phyloP scores from a whole-genome alignment of 2,113 vertebrate species.

The Lasiurus cinereus region DNA sequence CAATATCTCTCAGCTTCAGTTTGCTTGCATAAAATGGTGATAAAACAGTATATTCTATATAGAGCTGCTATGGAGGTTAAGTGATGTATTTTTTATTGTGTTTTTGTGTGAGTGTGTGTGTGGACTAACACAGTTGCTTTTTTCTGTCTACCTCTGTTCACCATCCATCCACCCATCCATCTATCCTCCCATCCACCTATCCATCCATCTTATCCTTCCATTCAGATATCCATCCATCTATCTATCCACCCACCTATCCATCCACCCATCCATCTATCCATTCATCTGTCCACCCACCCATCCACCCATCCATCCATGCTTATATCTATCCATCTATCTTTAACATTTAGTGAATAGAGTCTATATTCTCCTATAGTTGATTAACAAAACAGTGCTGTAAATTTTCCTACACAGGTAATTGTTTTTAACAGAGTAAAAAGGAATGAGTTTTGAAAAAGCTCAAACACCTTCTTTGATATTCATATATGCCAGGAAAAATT shows the following conservation, averaged over 20 bases:
- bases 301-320: neutral
- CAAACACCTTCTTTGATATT: constrained; percentile 67
- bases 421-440: constrained; percentile 37
- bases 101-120: neutral
- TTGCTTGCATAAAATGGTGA: neutral
- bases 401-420: constrained; percentile 24
- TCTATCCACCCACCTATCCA: too few species aligned
- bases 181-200: too few species aligned
- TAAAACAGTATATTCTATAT: neutral
- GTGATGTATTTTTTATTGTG: neutral
- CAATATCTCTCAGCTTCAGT: neutral
- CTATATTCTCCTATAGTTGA: neutral
- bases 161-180: neutral
- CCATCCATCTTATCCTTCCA: neutral
- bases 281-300: too few species aligned
- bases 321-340: neutral
- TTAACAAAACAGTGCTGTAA: constrained; percentile 22
- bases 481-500: constrained; percentile 53
- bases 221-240: too few species aligned
- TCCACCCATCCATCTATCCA: too few species aligned
- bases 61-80: neutral
- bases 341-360: neutral
- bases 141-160: neutral
- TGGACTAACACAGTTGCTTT: neutral
- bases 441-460: constrained; percentile 57